phyloP scores from a whole-genome alignment of 2,888 invertebrate species.

The Cerceris ruficornis region DNA sequence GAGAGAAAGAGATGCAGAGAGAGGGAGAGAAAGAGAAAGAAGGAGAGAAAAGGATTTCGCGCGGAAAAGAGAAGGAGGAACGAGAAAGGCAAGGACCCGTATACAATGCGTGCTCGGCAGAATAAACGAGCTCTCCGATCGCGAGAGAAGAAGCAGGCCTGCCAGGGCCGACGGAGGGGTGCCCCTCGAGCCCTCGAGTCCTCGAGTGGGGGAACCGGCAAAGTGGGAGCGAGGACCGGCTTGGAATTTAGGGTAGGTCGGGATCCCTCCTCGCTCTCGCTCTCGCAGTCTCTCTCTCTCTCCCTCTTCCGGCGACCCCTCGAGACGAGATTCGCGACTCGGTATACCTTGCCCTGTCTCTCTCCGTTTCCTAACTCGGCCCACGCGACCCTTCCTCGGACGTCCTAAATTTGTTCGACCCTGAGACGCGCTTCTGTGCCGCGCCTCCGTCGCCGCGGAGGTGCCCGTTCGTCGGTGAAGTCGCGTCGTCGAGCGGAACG shows the following conservation, averaged over 20 bases:
- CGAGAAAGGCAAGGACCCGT: slow-evolving; percentile 75
- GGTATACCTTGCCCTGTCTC: slow-evolving; percentile 24
- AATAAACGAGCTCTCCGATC: slow-evolving; percentile 72
- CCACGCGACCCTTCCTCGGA: slow-evolving; percentile 7
- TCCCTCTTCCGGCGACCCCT: slow-evolving; percentile 14
- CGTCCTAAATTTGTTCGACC: slow-evolving; percentile 34
- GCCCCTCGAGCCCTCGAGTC: slow-evolving; percentile 34
- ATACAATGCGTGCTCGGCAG: slow-evolving; percentile 76
- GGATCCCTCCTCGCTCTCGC: slow-evolving; percentile 32
- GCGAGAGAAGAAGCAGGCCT: slow-evolving; percentile 64
- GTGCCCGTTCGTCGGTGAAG: neutral
- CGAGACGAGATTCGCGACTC: slow-evolving; percentile 42
- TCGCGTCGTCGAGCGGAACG: neutral
- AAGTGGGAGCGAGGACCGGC: slow-evolving; percentile 51
- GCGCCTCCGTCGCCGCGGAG: neutral
- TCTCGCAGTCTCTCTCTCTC: neutral
- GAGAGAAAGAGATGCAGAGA: neutral
- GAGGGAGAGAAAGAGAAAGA: slow-evolving; percentile 35
- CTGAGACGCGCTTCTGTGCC: slow-evolving; percentile 7
- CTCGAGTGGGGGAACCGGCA: slow-evolving; percentile 25
- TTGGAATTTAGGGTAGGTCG: slow-evolving; percentile 77
- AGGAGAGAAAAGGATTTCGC: slow-evolving; percentile 64
- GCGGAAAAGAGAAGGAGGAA: slow-evolving; percentile 71
- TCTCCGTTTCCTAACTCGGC: slow-evolving; percentile 3
- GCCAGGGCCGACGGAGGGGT: slow-evolving; percentile 52